Conservation (phyloP, 2,113 vertebrate species). For the Cepphus grylle region DNA sequence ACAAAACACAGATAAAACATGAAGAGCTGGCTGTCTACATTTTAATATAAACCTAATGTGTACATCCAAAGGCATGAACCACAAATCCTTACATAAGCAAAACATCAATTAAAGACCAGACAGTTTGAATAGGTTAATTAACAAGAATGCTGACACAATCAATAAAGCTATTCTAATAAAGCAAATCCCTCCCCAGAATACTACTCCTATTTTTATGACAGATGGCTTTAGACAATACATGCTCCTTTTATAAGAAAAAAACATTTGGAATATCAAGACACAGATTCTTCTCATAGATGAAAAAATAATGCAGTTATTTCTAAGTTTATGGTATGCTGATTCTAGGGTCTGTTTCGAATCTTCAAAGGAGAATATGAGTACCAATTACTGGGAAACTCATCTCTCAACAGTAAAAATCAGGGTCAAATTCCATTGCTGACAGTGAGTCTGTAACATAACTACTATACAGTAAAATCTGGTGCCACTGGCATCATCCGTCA, state of each 20-base stretch:
- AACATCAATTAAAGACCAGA: slow-evolving; percentile 34
- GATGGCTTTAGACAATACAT: not conserved
- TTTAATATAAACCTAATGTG: not conserved
- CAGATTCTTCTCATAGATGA: not conserved
- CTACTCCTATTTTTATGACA: slow-evolving; percentile 20
- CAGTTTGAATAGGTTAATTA: slow-evolving; percentile 42
- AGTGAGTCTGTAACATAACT: not conserved
- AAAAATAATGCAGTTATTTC: not conserved
- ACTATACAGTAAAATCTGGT: not conserved
- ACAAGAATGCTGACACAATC: slow-evolving; percentile 39
- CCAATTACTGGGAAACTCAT: not conserved
- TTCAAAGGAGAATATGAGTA: not conserved
- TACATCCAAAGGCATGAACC: not conserved
- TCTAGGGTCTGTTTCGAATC: not conserved
- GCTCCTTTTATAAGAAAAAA: not conserved
- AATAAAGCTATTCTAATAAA: slow-evolving; percentile 30
- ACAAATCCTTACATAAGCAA: slow-evolving; percentile 21
- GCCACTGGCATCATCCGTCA: not conserved
- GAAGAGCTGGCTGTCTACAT: not conserved
- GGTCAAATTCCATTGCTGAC: not conserved
- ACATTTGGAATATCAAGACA: not conserved
- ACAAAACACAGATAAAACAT: not conserved
- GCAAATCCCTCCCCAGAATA: not conserved
- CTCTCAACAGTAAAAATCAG: not conserved
- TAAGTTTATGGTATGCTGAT: not conserved